Evolutionary conservation across 1,140 invertebrate genomes (phyloP).

Genomic region (Bombus waltoni): DNA sequence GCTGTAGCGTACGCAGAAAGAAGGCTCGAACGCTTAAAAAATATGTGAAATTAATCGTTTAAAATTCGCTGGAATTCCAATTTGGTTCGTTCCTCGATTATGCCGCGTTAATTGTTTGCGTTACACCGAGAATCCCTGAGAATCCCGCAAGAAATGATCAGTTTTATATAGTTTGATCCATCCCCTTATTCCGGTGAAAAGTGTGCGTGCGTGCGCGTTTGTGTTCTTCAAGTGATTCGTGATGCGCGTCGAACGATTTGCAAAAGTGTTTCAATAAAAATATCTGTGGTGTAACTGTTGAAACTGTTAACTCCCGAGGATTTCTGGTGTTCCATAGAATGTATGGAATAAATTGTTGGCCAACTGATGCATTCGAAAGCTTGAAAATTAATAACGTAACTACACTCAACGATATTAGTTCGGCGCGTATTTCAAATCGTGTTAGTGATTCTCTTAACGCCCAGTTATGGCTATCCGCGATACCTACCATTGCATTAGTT

Average conservation of each 20-base stretch:
- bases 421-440: conserved; percentile 69
- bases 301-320: not conserved
- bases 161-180: not conserved
- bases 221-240: conserved; percentile 32
- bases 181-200: conserved; percentile 46
- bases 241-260: conserved; percentile 58
- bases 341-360: not conserved
- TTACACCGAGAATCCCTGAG: not conserved
- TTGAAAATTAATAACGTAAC: conserved; percentile 56
- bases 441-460: conserved; percentile 39
- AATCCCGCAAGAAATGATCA: not conserved
- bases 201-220: conserved; percentile 57
- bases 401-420: conserved; percentile 32
- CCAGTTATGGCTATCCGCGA: conserved; percentile 41
- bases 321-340: not conserved
- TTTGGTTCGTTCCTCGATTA: not conserved
- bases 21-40: conserved; percentile 69
- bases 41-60: conserved; percentile 53
- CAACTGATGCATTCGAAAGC: conserved; percentile 33
- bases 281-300: not conserved
- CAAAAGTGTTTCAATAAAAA: conserved; percentile 50
- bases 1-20: conserved; percentile 50
- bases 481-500: not conserved
- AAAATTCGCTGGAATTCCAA: conserved; percentile 11
- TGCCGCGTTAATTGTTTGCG: not conserved